Evolutionary conservation across 2,888 invertebrate genomes (phyloP), one percentile per base, ranked within the genome.

Genomic region (Archips crataeganus): DNA sequence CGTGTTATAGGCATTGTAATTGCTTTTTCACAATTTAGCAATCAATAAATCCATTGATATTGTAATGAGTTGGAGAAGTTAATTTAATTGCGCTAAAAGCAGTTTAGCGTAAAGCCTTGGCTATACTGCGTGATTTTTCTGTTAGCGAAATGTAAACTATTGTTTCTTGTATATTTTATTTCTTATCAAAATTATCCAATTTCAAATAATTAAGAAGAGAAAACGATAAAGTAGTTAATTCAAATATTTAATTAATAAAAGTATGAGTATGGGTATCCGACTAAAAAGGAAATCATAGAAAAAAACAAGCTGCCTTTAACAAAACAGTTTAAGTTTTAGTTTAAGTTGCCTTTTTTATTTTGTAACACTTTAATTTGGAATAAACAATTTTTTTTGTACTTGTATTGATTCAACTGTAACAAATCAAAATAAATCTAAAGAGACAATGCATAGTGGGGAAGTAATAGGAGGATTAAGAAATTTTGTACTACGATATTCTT

Each of bases 31-130:
- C 49, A 47, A 32, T 64, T 64, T 34, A 47, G 34, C 64, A 64
- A 49, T 64, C 64, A 64, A 64, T 64, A 64, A 4, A 64, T 13
- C 64, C 64, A 64, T 64, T 64, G 49, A 49, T 49, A 64, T 64
- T 49, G 64, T 64, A 64, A 64, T 64, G 49, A 64, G 64, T 64
- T 32, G 49, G 45, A 64, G 34, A 64, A 64, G 47, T 64, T 49
- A 64, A 49, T 64, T 64, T 49, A 32, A 64, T 49, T 49, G 64
- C 47, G 64, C 47, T 62, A 42, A 62, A 49, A 47, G 64, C 47
- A 64, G 64, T 64, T 64, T 64, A 64, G 45, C 45, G 34, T 64
- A 45, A 64, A 45, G 64, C n/a, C 13, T 34, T 34, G 34, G 64
- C 23, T 64, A 49, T 64, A 64, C 32, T 32, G 34, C 10, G 5